Conservation (phyloP, 2,113 vertebrate species). For the Ammodytes marinus region DNA sequence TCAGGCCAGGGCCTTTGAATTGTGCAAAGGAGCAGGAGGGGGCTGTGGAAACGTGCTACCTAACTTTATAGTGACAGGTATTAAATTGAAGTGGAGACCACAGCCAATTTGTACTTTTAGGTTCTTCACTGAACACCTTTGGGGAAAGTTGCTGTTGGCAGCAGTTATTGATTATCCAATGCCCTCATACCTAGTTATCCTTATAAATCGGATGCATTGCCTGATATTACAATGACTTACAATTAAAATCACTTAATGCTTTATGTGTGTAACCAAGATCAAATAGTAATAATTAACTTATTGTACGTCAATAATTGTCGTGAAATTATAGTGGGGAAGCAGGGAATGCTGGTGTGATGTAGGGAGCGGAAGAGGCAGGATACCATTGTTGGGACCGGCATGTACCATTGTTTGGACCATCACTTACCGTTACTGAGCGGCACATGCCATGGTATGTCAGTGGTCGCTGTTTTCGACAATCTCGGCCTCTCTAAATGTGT, state of each 20-base stretch:
- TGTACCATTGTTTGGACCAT: too few species aligned
- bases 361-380: too few species aligned
- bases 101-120: constrained; percentile 7
- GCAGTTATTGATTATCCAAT: not conserved
- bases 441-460: too few species aligned
- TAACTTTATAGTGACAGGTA: not conserved
- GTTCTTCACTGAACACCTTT: not conserved
- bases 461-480: too few species aligned
- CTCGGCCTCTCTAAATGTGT: too few species aligned
- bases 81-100: not conserved
- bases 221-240: not conserved
- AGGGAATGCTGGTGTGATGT: too few species aligned
- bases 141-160: not conserved
- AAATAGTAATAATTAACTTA: not conserved
- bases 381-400: too few species aligned
- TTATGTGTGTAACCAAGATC: not conserved
- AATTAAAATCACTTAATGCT: not conserved
- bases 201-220: not conserved
- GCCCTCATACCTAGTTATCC: not conserved
- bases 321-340: too few species aligned
- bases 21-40: not conserved
- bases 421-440: too few species aligned
- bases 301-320: not conserved
- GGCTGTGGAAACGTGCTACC: not conserved
- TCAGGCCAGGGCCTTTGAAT: constrained; percentile 8